phyloP scores from a whole-genome alignment of 2,113 vertebrate species.

The Halcyon senegalensis region DNA sequence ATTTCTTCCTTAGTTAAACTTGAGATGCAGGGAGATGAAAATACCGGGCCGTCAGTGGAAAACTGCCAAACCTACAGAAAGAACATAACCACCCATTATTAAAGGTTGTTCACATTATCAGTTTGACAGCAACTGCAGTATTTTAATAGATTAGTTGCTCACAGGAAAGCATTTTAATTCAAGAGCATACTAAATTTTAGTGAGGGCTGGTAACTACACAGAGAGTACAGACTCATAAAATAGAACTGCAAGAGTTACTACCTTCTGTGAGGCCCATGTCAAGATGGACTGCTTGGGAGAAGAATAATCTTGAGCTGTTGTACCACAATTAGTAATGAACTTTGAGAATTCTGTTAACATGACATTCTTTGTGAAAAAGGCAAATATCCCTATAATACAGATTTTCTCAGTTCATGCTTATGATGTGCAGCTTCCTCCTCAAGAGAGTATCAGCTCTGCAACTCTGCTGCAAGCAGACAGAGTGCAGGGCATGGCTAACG shows the following conservation, averaged over 20 bases:
- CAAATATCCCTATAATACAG: neutral
- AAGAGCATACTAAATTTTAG: neutral
- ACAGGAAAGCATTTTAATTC: neutral
- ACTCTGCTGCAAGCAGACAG: neutral
- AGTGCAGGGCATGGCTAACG: neutral
- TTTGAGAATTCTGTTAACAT: neutral
- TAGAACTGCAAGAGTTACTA: neutral
- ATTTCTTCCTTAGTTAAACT: slow-evolving; percentile 74
- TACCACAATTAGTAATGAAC: neutral
- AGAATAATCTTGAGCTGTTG: neutral
- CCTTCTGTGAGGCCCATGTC: fast-evolving
- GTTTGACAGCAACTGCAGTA: neutral
- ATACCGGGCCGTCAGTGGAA: slow-evolving; percentile 85
- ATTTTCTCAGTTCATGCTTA: neutral
- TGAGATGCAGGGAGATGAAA: slow-evolving; percentile 89
- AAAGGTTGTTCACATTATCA: neutral
- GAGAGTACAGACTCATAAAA: neutral
- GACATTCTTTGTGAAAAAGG: neutral
- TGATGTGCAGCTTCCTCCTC: neutral
- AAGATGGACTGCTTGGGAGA: neutral
- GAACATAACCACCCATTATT: neutral
- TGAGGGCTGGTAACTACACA: neutral
- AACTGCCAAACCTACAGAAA: slow-evolving; percentile 87
- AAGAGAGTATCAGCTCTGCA: neutral
- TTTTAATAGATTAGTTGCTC: neutral